Base-by-base conservation (phyloP, 2,113 vertebrate genomes). In the Megaceryle torquata region DNA sequence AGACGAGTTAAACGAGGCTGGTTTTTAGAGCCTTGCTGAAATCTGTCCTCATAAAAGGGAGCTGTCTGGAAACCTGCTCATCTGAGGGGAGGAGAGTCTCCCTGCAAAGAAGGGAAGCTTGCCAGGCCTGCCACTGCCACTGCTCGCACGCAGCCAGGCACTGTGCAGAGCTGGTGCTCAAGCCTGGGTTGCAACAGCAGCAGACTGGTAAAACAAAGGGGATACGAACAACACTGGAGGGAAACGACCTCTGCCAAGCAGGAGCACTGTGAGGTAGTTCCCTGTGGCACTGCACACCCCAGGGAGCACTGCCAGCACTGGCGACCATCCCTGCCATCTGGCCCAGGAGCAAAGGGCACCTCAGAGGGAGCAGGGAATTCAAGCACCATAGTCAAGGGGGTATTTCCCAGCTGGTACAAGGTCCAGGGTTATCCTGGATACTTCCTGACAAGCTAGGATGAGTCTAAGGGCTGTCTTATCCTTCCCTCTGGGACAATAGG, bases 21-120 rank as follows among this genome's bases (percentile, higher is more conserved):
- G 2, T 3, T 43, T 87, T 72, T 11, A 70, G 48, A 83, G 82
- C 51, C 76, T 77, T 43, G 59, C 76, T 95, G 85, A 95, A 95
- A 94, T 50, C 51, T 2, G 0, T 56, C 56, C 48, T 91, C 64
- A 25, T 67, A 89, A 86, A 80, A 93, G 72, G 46, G 41, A 86
- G 86, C 68, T 90, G 83, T 82, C 77, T 93, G 91, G 83, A 90
- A 90, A 95, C 72, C 86, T 88, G 95, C 88, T 88, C 28, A 3
- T 10, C 31, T 0, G 10, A 53, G 54, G 65, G 87, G 35, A 85
- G 56, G 61, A 76, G 86, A 81, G 60, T n/a, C 53, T 95, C 82
- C 76, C 75, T 44, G 18, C 3, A 68, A 83, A 63, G 37, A 59
- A 88, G 86, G 81, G 88, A 92, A 68, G 44, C 18, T 50, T 81